These are phyloP conservation scores for Alauda arvensis DNA, from an alignment of 2,797 vertebrate genomes.

Conservation along the genomic window DNA sequence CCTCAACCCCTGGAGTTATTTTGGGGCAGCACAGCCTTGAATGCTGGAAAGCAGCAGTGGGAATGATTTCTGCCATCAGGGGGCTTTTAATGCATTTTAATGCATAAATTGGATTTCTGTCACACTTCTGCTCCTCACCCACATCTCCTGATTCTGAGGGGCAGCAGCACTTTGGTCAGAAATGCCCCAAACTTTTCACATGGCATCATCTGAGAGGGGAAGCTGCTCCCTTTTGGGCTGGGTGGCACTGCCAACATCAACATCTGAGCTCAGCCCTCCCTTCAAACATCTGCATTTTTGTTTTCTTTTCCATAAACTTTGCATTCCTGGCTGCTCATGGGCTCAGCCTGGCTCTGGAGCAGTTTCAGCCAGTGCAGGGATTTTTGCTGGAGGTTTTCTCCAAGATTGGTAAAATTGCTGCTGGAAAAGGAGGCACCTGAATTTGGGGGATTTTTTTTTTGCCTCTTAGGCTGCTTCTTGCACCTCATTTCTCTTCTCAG, in stretches of 20 bases:
- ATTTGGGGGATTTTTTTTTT: background rate
- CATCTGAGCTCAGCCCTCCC: conserved; percentile 2
- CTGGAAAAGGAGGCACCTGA: background rate
- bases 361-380: background rate
- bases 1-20: background rate
- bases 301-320: conserved; percentile 18
- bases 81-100: background rate
- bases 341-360: too few relatives aligned
- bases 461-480: background rate
- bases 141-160: background rate
- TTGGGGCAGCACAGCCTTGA: background rate
- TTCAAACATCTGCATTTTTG: conserved; percentile 15
- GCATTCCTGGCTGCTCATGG: conserved; percentile 28
- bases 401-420: background rate
- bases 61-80: background rate
- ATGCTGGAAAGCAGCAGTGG: background rate
- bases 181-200: background rate
- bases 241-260: conserved; percentile 30
- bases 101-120: background rate
- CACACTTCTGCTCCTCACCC: background rate
- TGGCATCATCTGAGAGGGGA: background rate
- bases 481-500: background rate
- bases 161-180: background rate
- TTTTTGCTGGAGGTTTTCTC: background rate
- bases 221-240: background rate